A percentile compares a stretch with the other conserved stretches of the same genome.
Evolutionary conservation across 1,140 invertebrate species (phyloP).

Genomic region (Bactericera cockerelli): DNA sequence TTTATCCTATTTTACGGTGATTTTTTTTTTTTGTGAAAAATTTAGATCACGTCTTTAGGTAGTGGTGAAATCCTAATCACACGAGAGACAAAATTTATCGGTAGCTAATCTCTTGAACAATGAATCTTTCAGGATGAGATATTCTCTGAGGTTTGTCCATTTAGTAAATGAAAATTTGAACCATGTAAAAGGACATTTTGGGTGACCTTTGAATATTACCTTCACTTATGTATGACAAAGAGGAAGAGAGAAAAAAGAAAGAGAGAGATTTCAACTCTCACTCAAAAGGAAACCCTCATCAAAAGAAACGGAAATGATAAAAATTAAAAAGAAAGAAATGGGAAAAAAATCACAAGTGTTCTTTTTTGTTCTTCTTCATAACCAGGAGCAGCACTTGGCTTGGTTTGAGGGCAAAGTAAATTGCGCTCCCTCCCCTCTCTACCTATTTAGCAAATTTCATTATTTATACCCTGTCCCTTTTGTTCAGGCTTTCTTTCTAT

Average conservation of each 20-base stretch:
- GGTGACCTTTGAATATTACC: neutral
- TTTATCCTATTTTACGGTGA: no score
- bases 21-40: no score
- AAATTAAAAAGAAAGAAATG: constrained; percentile 13
- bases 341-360: constrained; percentile 19
- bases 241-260: constrained; percentile 24
- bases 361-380: constrained; percentile 21
- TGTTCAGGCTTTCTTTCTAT: no score
- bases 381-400: constrained; percentile 22
- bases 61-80: no score
- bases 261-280: constrained; percentile 18
- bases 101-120: no score
- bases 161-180: no score
- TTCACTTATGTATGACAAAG: constrained; percentile 23
- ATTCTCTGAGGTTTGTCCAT: no score
- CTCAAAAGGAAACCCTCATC: constrained; percentile 22
- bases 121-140: no score
- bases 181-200: no score
- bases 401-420: constrained; percentile 26
- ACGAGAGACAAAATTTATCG: no score
- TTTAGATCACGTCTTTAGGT: no score
- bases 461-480: neutral
- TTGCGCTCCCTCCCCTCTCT: constrained; percentile 20
- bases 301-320: constrained; percentile 13
- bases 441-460: no score